Conservation (phyloP, 2,888 invertebrate species). For the Noctua janthina region DNA sequence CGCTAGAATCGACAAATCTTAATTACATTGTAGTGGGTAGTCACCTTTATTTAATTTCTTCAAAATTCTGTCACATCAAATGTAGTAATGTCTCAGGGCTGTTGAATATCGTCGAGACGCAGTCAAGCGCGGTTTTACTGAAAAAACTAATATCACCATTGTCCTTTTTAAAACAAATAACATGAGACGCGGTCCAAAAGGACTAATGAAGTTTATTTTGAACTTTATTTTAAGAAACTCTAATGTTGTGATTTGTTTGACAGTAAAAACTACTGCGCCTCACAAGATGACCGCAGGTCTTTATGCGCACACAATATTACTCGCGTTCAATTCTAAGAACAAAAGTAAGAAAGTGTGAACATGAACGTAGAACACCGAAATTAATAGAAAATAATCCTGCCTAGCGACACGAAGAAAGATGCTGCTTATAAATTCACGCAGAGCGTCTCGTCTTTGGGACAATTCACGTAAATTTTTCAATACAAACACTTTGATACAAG, state of each 20-base stretch:
- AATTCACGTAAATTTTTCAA: background rate
- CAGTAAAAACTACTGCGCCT: background rate
- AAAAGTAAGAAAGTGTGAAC: background rate
- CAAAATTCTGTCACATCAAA: conserved; percentile 6
- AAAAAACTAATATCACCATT: background rate
- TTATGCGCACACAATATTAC: background rate
- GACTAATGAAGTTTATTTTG: background rate
- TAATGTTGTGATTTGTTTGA: background rate
- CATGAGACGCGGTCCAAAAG: background rate
- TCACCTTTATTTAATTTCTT: background rate
- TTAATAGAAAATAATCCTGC: background rate
- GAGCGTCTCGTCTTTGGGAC: background rate
- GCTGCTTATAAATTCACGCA: background rate
- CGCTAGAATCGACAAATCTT: background rate
- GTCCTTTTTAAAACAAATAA: background rate
- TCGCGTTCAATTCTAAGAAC: background rate
- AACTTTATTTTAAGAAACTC: background rate
- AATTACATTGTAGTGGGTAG: background rate
- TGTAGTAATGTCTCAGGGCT: background rate
- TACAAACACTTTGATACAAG: background rate
- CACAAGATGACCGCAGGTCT: background rate
- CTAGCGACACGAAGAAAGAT: background rate
- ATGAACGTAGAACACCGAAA: background rate
- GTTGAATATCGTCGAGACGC: background rate
- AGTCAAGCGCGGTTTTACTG: background rate